Evolutionary conservation across 2,113 vertebrate species (phyloP).

Genomic region (Neotragus moschatus): DNA sequence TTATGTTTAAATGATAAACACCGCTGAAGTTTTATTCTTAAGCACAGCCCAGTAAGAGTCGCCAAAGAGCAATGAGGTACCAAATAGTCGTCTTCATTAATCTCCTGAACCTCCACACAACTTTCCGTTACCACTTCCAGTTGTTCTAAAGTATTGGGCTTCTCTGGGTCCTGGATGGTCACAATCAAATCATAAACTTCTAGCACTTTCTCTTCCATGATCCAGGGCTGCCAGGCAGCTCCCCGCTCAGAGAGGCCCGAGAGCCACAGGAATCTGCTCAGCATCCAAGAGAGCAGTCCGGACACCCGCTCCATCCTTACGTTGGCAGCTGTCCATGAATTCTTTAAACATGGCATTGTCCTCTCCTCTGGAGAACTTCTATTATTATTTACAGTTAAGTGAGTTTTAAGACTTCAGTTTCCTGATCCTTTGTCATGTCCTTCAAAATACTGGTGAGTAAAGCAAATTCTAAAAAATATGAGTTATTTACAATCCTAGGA

Average conservation of each 20-base stretch:
- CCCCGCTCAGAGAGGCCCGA: too few species aligned
- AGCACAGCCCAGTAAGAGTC: slow-evolving; percentile 88
- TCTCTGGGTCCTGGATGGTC: slow-evolving; percentile 96
- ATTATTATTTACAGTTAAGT: not conserved
- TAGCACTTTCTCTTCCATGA: too few species aligned
- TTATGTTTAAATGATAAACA: slow-evolving; percentile 50
- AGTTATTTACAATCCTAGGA: not conserved
- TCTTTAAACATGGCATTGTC: not conserved
- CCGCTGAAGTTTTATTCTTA: too few species aligned
- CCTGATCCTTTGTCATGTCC: not conserved
- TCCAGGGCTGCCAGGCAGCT: too few species aligned
- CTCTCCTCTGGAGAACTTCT: not conserved
- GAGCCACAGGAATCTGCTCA: too few species aligned
- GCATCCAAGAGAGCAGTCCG: too few species aligned
- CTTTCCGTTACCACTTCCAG: slow-evolving; percentile 95
- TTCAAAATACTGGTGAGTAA: not conserved
- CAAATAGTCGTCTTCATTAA: slow-evolving; percentile 89
- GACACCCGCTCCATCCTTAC: too few species aligned
- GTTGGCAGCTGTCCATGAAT: not conserved
- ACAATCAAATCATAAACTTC: slow-evolving; percentile 87
- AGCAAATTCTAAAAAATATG: not conserved
- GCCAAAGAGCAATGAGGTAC: slow-evolving; percentile 98
- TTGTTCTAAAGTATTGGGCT: slow-evolving; percentile 95
- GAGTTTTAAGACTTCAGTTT: not conserved
- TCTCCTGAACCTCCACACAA: slow-evolving; percentile 91